phyloP scores from a whole-genome alignment of 1,140 invertebrate genomes.

The Lasioglossum baleicum region DNA sequence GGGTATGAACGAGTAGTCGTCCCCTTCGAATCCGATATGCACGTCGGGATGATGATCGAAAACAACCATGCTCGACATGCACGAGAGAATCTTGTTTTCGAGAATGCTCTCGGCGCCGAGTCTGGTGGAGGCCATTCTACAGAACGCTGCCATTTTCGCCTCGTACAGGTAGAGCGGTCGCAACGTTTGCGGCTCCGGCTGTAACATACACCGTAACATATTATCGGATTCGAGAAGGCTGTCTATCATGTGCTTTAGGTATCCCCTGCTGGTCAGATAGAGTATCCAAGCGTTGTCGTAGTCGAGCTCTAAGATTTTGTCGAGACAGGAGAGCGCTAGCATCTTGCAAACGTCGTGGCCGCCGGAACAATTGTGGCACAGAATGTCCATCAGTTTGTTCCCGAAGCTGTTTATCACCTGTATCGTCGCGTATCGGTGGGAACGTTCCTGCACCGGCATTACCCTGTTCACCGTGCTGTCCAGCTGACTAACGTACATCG shows the following conservation, averaged over 20 bases:
- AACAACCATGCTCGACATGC: conserved; percentile 88
- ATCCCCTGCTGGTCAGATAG: conserved; percentile 89
- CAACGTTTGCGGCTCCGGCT: conserved; percentile 85
- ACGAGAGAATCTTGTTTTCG: conserved; percentile 86
- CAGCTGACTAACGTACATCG: conserved; percentile 81
- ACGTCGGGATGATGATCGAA: conserved; percentile 89
- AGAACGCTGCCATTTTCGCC: conserved; percentile 91
- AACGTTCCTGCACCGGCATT: conserved; percentile 76
- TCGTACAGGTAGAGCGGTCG: conserved; percentile 92
- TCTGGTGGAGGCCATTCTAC: conserved; percentile 85
- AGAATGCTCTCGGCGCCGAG: conserved; percentile 88
- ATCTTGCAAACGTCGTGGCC: conserved; percentile 94
- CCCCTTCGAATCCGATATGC: conserved; percentile 75
- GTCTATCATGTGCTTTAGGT: conserved; percentile 91
- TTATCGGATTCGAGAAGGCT: conserved; percentile 88
- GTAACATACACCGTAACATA: conserved; percentile 85
- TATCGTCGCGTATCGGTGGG: conserved; percentile 71
- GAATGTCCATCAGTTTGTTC: conserved; percentile 89
- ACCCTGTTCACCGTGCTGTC: conserved; percentile 81
- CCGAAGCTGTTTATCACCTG: conserved; percentile 86
- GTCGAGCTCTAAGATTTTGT: conserved; percentile 88
- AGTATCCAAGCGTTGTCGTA: conserved; percentile 87
- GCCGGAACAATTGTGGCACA: conserved; percentile 92
- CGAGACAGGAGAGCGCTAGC: conserved; percentile 90
- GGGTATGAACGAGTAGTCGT: conserved; percentile 81